Evolutionary conservation across 2,113 vertebrate species (phyloP), one percentile per base, ranked within the genome.

Genomic region (Gasterosteus nipponicus): DNA sequence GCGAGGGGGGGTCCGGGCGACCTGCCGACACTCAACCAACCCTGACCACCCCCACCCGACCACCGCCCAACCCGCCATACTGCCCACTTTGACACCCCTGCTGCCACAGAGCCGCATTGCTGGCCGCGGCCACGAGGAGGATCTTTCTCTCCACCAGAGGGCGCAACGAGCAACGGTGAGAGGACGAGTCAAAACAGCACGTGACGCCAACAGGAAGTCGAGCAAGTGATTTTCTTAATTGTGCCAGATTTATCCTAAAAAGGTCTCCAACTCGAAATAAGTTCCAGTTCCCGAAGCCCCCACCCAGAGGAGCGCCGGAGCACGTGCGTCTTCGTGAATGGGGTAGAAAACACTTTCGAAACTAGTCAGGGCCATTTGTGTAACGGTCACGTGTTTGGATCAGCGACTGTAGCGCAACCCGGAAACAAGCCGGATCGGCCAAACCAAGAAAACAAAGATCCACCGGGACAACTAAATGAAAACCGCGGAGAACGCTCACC

Each of bases 401-500:
- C 46, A 47, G 2, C 7, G 46, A 18, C 16, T 18, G 1, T 54
- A 10, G 9, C n/a, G 11, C 11, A 26, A 26, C 12, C 54, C 22
- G 29, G 56, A 57, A 57, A 33, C 29, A 57, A 31, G 18, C 18
- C 7, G 8, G 47, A 19, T 51, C 47, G 9, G 7, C 1, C 47
- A 3, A n/a, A 19, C 7, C 2, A 16, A 2, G 2, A 19, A 10
- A 56, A 54, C 51, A 5, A 26, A 29, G 22, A 29, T 26, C 2
- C 6, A 3, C 12, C 1, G 22, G 29, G 6, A 9, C 12, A 57
- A 57, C 29, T 2, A 29, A 14, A 16, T 47, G 15, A 16, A 18
- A 47, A 1, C 46, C 2, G 7, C 56, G 2, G 26, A 29, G 53
- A 56, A 7, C 14, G 9, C 59, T 76, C 73, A 76, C 82, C 76